Percentiles rank a stretch among this genome's conserved stretches.
Conservation (phyloP, 2,797 vertebrate species). For the Spheniscus humboldti region DNA sequence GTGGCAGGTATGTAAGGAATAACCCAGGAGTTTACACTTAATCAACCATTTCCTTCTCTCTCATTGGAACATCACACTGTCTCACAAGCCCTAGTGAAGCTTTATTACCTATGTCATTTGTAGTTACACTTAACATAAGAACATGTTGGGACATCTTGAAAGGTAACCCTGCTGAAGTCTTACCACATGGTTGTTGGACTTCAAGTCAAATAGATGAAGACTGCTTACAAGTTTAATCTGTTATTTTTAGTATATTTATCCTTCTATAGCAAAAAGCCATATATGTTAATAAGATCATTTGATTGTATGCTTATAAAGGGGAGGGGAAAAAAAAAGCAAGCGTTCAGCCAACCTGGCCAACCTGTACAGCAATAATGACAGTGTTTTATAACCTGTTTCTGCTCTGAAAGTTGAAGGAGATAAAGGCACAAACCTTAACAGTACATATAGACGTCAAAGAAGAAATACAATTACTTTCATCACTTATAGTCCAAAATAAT, state of each 20-base stretch:
- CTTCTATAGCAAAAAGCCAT: background rate
- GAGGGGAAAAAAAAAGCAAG: background rate
- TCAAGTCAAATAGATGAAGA: background rate
- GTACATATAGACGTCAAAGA: background rate
- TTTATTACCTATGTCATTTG: background rate
- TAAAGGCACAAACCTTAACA: background rate
- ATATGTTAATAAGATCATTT: background rate
- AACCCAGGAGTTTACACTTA: background rate
- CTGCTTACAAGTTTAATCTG: background rate
- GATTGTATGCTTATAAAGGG: background rate
- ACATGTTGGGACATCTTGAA: background rate
- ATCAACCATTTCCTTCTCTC: background rate
- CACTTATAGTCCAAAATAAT: background rate
- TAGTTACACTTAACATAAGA: background rate
- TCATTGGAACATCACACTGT: background rate
- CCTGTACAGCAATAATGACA: background rate
- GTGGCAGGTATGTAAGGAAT: background rate
- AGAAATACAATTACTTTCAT: background rate
- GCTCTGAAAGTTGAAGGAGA: background rate
- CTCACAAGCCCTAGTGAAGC: background rate
- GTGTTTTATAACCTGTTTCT: background rate
- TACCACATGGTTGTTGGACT: fast-evolving
- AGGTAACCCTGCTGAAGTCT: background rate
- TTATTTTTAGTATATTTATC: background rate
- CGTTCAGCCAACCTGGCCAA: background rate